Evolutionary conservation across 2,797 vertebrate species (phyloP), one percentile per base, ranked within the genome.

Genomic region (Vultur gryphus): DNA sequence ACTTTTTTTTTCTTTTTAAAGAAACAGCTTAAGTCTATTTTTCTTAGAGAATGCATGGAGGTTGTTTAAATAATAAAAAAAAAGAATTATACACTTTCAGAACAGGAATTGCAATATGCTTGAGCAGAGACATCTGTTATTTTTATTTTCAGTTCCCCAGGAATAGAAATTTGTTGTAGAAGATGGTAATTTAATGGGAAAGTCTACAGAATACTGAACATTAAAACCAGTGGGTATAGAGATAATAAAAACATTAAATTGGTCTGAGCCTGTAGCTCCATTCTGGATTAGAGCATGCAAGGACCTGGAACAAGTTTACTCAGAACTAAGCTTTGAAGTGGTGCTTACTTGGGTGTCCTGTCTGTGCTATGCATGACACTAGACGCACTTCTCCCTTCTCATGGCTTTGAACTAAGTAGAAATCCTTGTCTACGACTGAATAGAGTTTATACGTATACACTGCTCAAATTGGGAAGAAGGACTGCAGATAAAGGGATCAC

Each of bases 21-120:
- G 81, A 86, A 87, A 57, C 25, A 37, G 31, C 82, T 92, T 94
- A 95, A 97, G 89, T 94, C 95, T 97, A 70, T 96, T 98, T 98
- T 97, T 84, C 86, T 97, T 97, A 94, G 87, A 80, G 82, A 96
- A 96, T 73, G 7, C 48, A 71, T 78, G 29, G 79, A 97, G 89
- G 65, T 59, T 95, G 77, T 96, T 89, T 87, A 93, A 92, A 93
- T 97, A 97, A 83, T 3, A 8, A 89, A 59, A 69, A 66, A 79
- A 93, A 80, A 49, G 9, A 90, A 19, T 88, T 78, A 94, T 81
- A 46, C 49, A 58, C 33, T 96, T 98, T 96, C 85, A 89, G 95
- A 97, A 94, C 33, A 93, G 31, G 83, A 93, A 95, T 87, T 96
- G 37, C 72, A 94, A 73, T 95, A 61, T 94, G 48, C 87, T 94